Evolutionary conservation across 1,140 invertebrate species (phyloP).

Genomic region (Trinorchestia longiramus): DNA sequence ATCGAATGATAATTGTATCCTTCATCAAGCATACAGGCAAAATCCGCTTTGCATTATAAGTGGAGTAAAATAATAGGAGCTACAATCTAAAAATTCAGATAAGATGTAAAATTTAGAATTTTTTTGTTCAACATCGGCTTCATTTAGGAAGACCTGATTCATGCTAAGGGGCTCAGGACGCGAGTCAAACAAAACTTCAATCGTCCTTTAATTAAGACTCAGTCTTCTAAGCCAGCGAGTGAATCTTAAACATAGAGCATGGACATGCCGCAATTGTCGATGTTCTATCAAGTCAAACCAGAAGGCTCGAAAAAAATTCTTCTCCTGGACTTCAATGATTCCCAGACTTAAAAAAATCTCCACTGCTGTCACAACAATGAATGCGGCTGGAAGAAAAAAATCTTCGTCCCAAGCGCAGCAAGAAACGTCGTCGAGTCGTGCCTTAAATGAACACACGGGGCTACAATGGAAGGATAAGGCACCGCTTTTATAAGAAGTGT

Average conservation of each 20-base stretch:
- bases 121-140: not conserved
- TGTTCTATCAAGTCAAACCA: not conserved
- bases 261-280: not conserved
- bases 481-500: conserved; percentile 8
- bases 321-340: not conserved
- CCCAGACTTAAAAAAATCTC: not conserved
- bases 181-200: not conserved
- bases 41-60: no score
- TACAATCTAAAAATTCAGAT: not conserved
- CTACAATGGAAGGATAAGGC: conserved; percentile 33
- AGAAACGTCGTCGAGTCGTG: not conserved
- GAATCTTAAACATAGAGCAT: not conserved
- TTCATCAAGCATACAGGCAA: no score
- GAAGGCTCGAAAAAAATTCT: not conserved
- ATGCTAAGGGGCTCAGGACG: not conserved
- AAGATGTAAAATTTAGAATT: not conserved
- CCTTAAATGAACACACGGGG: not conserved
- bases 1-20: no score
- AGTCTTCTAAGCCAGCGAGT: not conserved
- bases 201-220: not conserved
- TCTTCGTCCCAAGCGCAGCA: not conserved
- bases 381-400: conserved; percentile 28
- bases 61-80: no score
- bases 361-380: conserved; percentile 34
- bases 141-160: not conserved